Evolutionary conservation across 2,888 invertebrate species (phyloP), one percentile per base, ranked within the genome.

Genomic region (Pachycephus smyrnensis): DNA sequence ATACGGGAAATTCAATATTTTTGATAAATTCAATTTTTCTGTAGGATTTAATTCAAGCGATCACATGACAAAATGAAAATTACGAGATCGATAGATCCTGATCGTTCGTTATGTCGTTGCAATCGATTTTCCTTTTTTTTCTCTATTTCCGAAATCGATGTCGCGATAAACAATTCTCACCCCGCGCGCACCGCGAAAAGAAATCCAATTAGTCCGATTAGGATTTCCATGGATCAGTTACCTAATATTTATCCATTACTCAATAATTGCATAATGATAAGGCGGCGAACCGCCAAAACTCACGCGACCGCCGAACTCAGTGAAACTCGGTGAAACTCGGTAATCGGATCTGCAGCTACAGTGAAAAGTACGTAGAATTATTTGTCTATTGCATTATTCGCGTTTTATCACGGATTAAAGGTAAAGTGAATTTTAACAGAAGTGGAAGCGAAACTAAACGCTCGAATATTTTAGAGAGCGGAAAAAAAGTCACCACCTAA

Each of bases 291-390:
- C 73, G 77, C 77, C 80, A 80, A 82, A 80, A 82, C 73, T 75
- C 76, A 75, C 31, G 71, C 73, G 75, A 75, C 77, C 77, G 55
- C 73, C 75, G 77, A 75, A 85, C 84, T 83, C 84, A 84, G 88
- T 87, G 88, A 89, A 89, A 89, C 87, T 86, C 82, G 84, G 86
- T 86, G 87, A 89, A 88, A 88, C 84, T 84, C 32, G 23, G 55
- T 23, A 55, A 55, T 23, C 23, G 55, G 6, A 55, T 55, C 55
- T 55, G 55, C 55, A 55, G 55, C 55, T 6, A 23, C 23, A 23
- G 71, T 4, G 0, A 71, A 12, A 71, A 71, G 30, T 55, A 55
- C 23, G 55, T 23, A 55, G 23, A 55, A 9, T 2, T 23, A 55
- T 23, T 55, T 9, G 23, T 55, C 55, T 55, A 23, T 55, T 55